phyloP scores from a whole-genome alignment of 2,797 vertebrate genomes.

The Hephaestus fuliginosus region DNA sequence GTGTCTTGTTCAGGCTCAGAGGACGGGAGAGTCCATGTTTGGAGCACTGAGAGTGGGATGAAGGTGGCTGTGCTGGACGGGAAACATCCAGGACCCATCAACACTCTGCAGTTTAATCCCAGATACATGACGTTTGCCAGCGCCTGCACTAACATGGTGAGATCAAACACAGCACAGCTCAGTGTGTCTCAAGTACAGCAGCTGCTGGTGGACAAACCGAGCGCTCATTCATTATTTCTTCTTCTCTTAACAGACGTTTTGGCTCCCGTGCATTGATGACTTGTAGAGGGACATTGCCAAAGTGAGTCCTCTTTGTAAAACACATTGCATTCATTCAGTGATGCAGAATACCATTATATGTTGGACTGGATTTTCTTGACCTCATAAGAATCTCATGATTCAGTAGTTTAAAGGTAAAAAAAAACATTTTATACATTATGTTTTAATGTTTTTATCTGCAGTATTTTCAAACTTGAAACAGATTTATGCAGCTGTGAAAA shows the following conservation, averaged over 20 bases:
- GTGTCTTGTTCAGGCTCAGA: slow-evolving; percentile 87
- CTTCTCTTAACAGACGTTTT: slow-evolving; percentile 88
- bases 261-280: slow-evolving; percentile 92
- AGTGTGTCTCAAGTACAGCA: background rate
- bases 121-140: slow-evolving; percentile 96
- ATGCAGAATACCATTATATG: background rate
- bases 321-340: background rate
- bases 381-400: background rate
- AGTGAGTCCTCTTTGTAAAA: slow-evolving; percentile 3
- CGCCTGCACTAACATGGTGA: slow-evolving; percentile 94
- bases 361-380: background rate
- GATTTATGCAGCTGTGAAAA: background rate
- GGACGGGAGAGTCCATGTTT: slow-evolving; percentile 95
- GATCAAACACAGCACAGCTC: slow-evolving; percentile 6
- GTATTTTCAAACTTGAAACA: slow-evolving; percentile 18
- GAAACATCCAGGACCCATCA: slow-evolving; percentile 94
- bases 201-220: background rate
- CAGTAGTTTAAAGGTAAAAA: background rate
- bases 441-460: background rate
- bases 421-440: background rate
- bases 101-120: slow-evolving; percentile 95
- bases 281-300: slow-evolving; percentile 46
- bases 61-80: slow-evolving; percentile 96
- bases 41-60: slow-evolving; percentile 95
- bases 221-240: background rate